Percentiles rank a stretch among this genome's conserved stretches.
These are phyloP conservation scores for Anodontia alba DNA, from an alignment of 2,888 invertebrate genomes.

Conservation along the genomic window DNA sequence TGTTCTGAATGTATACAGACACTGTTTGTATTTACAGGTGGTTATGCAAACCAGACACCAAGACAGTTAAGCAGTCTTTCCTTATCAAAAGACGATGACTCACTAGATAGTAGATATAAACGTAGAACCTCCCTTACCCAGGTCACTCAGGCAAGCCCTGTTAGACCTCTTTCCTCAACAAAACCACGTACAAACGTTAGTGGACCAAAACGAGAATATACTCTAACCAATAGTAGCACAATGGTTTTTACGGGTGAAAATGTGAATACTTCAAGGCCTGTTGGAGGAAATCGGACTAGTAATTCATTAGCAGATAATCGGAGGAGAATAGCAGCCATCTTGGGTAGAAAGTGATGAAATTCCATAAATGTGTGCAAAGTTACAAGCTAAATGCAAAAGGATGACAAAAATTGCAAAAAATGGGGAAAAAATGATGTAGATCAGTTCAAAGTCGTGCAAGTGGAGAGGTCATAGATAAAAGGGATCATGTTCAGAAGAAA, in stretches of 20 bases:
- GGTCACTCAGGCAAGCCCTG: conserved; percentile 43
- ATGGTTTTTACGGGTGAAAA: conserved; percentile 59
- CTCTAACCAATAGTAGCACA: conserved; percentile 52
- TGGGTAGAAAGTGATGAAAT: conserved; percentile 66
- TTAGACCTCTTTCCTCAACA: conserved; percentile 41
- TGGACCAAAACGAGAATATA: conserved; percentile 52
- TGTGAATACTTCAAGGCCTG: conserved; percentile 20
- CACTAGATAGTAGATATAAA: conserved; percentile 16
- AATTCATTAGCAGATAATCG: conserved; percentile 68
- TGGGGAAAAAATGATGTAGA: too few relatives aligned
- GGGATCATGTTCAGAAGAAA: too few relatives aligned
- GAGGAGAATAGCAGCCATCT: conserved; percentile 72
- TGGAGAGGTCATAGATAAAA: too few relatives aligned
- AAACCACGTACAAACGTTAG: conserved; percentile 35
- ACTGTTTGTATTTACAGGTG: conserved; percentile 53
- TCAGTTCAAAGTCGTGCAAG: too few relatives aligned
- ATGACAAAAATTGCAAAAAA: too few relatives aligned
- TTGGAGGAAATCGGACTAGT: conserved; percentile 38
- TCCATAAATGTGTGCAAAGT: neutral
- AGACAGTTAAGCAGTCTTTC: conserved; percentile 45
- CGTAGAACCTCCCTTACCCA: conserved; percentile 49
- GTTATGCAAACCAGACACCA: conserved; percentile 49
- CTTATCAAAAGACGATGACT: conserved; percentile 21
- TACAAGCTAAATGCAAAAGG: too few relatives aligned
- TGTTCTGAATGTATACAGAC: too few relatives aligned